Percentiles rank a stretch among this genome's conserved stretches.
Evolutionary conservation across 2,113 vertebrate species (phyloP).

Genomic region (Mormoops blainvillei): DNA sequence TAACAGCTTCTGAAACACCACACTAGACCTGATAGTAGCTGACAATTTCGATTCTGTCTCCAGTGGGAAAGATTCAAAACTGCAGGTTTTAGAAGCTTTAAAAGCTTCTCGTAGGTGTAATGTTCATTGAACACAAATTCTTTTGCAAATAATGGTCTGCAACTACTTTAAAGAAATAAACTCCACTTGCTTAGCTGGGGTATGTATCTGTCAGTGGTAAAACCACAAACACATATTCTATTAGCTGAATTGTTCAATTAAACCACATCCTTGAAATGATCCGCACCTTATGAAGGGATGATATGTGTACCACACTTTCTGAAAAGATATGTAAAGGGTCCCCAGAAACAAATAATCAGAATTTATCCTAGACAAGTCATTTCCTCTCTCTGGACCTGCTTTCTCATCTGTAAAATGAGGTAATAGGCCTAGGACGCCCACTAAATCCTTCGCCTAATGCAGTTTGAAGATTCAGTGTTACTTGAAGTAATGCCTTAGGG

Average conservation of each 20-base stretch:
- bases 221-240: conserved; percentile 20
- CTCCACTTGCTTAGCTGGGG: not conserved
- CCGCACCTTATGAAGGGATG: not conserved
- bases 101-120: conserved; percentile 50
- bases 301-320: not conserved
- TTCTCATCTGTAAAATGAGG: conserved; percentile 16
- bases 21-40: not conserved
- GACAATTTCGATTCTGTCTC: conserved; percentile 17
- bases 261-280: conserved; percentile 28
- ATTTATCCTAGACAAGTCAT: conserved; percentile 25
- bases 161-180: conserved; percentile 47
- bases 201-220: not conserved
- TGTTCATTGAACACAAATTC: conserved; percentile 56
- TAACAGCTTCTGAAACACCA: conserved; percentile 52
- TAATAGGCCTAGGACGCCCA: not conserved
- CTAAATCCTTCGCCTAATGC: not conserved
- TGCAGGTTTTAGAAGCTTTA: conserved; percentile 41
- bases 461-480: not conserved
- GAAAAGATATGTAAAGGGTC: conserved; percentile 17
- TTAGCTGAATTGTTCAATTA: conserved; percentile 48
- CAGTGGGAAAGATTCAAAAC: conserved; percentile 47
- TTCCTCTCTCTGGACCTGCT: not conserved
- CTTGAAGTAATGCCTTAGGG: not conserved
- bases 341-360: conserved; percentile 35
- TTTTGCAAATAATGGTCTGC: conserved; percentile 49